A percentile compares a stretch with the other conserved stretches of the same genome.
phyloP scores from a whole-genome alignment of 2,113 vertebrate genomes.

The Lamprologus ornatipinnis region DNA sequence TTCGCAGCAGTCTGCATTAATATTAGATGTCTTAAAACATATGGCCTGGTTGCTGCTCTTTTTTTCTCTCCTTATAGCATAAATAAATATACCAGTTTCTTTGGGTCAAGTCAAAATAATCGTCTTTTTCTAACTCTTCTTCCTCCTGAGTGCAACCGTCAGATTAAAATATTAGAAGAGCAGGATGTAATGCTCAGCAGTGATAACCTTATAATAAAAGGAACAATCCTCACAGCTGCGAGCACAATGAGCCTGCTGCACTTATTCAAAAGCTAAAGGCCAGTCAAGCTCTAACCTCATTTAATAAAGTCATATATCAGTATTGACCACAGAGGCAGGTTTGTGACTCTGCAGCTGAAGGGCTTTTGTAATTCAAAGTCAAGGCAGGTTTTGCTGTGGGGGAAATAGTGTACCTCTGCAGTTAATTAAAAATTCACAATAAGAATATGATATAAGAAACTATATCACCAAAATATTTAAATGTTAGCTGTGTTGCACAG shows the following conservation, averaged over 20 bases:
- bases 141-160: not conserved
- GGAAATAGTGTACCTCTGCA: not conserved
- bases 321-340: not conserved
- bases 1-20: not conserved
- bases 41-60: not conserved
- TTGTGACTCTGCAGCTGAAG: not conserved
- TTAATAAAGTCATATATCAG: constrained; percentile 12
- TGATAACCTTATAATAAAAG: not conserved
- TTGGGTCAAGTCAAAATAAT: not conserved
- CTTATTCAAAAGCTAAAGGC: not conserved
- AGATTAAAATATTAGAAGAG: not conserved
- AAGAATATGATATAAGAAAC: not conserved
- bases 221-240: not conserved
- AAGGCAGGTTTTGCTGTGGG: not conserved
- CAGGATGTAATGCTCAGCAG: not conserved
- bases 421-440: not conserved
- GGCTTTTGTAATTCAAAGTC: not conserved
- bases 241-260: not conserved
- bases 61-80: not conserved
- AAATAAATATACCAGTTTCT: not conserved
- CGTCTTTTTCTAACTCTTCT: not conserved
- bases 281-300: not conserved
- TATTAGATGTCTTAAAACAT: not conserved
- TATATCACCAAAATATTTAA: not conserved
- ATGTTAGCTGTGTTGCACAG: not conserved